Evolutionary conservation across 2,113 vertebrate species (phyloP).

Genomic region (Apaloderma vittatum): DNA sequence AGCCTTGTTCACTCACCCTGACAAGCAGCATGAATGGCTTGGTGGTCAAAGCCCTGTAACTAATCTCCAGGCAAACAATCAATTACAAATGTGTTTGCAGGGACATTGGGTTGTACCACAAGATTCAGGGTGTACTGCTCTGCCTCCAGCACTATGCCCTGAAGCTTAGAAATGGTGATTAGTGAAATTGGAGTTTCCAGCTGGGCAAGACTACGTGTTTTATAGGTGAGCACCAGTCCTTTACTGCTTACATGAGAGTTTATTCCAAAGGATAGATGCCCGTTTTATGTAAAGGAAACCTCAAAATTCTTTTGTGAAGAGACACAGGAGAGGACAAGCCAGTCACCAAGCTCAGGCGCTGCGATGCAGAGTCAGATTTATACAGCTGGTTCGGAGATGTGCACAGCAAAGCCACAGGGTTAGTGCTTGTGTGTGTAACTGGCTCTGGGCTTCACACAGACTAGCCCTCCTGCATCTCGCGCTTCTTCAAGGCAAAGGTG

Average conservation of each 20-base stretch:
- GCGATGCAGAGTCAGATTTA: neutral
- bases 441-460: neutral
- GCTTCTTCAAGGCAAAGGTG: neutral
- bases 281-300: neutral
- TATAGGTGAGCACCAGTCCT: neutral
- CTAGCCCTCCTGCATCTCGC: neutral
- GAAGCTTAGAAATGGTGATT: neutral
- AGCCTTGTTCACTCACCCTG: neutral
- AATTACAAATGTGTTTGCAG: neutral
- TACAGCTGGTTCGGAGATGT: neutral
- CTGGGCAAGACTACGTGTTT: neutral
- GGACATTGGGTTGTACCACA: neutral
- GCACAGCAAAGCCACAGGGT: neutral
- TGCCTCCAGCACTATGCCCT: neutral
- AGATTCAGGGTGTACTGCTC: rapidly evolving
- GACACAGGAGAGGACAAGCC: neutral
- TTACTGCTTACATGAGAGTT: neutral
- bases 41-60: neutral
- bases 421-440: neutral
- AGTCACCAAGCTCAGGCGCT: neutral
- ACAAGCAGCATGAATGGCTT: neutral
- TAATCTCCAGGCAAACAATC: neutral
- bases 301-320: neutral
- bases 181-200: neutral
- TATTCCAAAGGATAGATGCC: neutral